phyloP scores from a whole-genome alignment of 2,113 vertebrate species.

The Oncorhynchus keta region DNA sequence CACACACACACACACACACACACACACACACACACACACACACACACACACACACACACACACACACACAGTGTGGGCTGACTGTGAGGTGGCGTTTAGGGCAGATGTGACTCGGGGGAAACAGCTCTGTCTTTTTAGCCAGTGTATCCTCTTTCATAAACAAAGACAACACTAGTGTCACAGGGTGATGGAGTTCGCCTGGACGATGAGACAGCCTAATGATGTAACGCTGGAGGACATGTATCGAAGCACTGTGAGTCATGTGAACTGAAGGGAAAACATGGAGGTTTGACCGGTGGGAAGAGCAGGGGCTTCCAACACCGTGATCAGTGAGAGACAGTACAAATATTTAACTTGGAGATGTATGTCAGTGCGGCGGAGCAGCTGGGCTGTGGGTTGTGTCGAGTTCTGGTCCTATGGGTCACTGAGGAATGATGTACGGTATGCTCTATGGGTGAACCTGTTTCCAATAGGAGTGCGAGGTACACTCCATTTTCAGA shows the following conservation, averaged over 20 bases:
- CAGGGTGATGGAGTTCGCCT: not conserved
- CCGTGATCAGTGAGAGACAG: not conserved
- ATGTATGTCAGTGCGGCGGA: not conserved
- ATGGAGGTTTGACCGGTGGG: not conserved
- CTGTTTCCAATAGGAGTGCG: no score
- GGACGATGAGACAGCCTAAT: not conserved
- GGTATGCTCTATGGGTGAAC: no score
- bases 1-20: constrained; percentile 6
- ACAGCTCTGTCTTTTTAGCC: not conserved
- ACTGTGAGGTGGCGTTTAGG: constrained; percentile 2
- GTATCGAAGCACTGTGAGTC: not conserved
- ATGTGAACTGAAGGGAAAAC: not conserved
- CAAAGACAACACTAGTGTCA: not conserved
- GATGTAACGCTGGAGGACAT: not conserved
- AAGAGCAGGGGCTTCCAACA: not conserved
- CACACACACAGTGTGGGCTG: constrained; percentile 4
- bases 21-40: constrained; percentile 13
- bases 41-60: constrained; percentile 2
- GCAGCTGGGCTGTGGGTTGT: not conserved
- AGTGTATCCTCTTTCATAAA: not conserved
- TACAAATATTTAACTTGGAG: not conserved
- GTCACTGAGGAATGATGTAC: not conserved
- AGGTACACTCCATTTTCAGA: no score
- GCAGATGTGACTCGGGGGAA: not conserved
- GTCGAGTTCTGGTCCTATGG: not conserved